Evolutionary conservation across 2,113 vertebrate species (phyloP), one percentile per base, ranked within the genome.

Genomic region (Dicaeum eximium): DNA sequence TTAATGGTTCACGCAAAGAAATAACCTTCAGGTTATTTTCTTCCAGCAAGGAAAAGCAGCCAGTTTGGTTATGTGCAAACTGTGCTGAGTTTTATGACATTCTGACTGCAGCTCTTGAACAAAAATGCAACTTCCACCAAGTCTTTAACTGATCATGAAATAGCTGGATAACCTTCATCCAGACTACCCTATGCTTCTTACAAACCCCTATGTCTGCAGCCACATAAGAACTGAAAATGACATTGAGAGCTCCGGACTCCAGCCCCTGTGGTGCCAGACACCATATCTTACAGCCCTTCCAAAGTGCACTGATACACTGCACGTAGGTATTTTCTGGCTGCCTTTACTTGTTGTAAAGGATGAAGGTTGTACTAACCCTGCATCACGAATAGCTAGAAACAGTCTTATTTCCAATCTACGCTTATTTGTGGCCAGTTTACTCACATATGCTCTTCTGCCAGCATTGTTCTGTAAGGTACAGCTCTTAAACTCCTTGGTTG

Each of bases 171-270:
- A 60, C 69, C 67, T 94, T 81, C 18, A 5, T 38, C n/a, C 27
- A 47, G 48, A 50, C 48, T 53, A n/a, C 65, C 14, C 33, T 40
- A 13, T 6, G 2, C 35, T 67, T 44, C 23, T 56, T 47, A 45
- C 27, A 60, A 74, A 53, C 25, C 4, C 5, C 27, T 50, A 19
- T 5, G 23, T 58, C 33, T 71, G 50, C 60, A 77, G 54, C 45
- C 38, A 31, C 23, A 16, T 7, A 67, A 77, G 40, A 86, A 58
- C 35, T 50, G 50, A 54, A 53, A 70, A 77, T 2, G 1, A 31
- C 7, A 2, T 4, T n/a, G 44, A 71, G 18, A 40, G 70, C 30
- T 70, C 28, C 40, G 0, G 0, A 19, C 27, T 45, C 28, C 57
- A 47, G 62, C 27, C 48, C 35, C 56, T 71, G 8, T 1, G 0